Percentiles rank a stretch among this genome's conserved stretches.
These are phyloP conservation scores for Callinectes sapidus DNA, from an alignment of 2,888 invertebrate species.

Conservation along the genomic window DNA sequence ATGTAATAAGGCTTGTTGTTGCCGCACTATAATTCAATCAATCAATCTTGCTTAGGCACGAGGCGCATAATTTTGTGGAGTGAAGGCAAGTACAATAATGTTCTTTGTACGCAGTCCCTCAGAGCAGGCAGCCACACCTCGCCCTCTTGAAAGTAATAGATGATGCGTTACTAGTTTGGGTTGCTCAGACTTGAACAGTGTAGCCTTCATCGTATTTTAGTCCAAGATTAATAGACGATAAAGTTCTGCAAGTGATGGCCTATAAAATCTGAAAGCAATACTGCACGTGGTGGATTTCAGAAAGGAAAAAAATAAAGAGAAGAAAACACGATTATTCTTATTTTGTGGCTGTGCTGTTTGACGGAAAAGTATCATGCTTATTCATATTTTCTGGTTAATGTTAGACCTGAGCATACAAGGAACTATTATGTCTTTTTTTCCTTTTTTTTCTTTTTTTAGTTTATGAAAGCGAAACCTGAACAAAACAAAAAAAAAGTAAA, in stretches of 20 bases:
- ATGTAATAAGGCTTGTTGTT: no score
- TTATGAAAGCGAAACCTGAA: no score
- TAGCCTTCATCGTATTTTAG: not conserved
- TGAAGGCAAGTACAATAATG: no score
- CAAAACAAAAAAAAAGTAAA: no score
- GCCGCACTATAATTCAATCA: no score
- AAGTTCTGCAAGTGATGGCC: not conserved
- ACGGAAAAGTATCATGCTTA: not conserved
- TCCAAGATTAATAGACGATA: not conserved
- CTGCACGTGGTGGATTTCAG: not conserved
- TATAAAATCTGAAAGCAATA: not conserved
- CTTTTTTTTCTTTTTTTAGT: no score
- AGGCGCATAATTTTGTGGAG: no score
- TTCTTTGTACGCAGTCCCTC: not conserved
- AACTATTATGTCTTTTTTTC: not conserved
- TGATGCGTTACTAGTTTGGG: not conserved
- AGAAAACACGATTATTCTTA: not conserved
- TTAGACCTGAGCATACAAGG: not conserved
- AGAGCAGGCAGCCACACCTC: not conserved
- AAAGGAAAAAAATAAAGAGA: not conserved
- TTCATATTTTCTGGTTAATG: not conserved
- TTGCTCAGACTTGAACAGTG: not conserved
- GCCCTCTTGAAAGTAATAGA: not conserved
- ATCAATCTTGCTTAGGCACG: no score
- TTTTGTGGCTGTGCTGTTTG: not conserved